Evolutionary conservation across 2,888 invertebrate genomes (phyloP), one percentile per base, ranked within the genome.

Genomic region (Pseudococcus longispinus): DNA sequence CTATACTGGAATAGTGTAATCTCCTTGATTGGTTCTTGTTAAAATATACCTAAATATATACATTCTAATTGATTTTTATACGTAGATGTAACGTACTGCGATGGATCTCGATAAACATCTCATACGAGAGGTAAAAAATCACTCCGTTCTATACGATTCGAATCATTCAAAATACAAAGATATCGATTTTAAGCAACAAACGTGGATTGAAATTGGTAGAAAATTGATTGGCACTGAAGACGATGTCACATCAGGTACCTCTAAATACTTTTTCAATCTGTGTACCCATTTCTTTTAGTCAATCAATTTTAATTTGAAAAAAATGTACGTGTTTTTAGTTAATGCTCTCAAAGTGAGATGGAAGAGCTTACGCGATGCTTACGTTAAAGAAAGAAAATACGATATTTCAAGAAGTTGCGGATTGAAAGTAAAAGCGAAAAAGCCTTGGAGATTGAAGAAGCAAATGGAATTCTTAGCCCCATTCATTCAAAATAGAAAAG

Each of bases 401-500:
- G 85, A 85, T n/a, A 42, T 85, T 20, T 20, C 85, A 6, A 42
- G 13, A 26, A 70, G 20, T 37, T 70, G 26, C 26, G 85, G 70
- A 23, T n/a, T 44, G 15, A 70, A 18, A 23, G 44, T 85, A n/a
- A 85, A 85, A 44, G 4, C 5, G 9, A 85, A 85, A 74, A 85
- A 70, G 42, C 85, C 85, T 8, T 85, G 85, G 85, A 60, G 65
- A 6, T 70, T 85, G 11, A 85, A 85, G 9, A 85, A 37, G 18
- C 85, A 85, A 70, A 85, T 85, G 70, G 85, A 85, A 44, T 85
- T 85, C 44, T 23, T 85, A 44, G 85, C 85, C 1, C 85, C 85
- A 18, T 85, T 70, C 26, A 85, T 85, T 42, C 85, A 85, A 70
- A 65, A 42, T 20, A 29, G 85, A 42, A 85, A 85, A 42, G 85